Evolutionary conservation across 2,797 vertebrate genomes (phyloP), one percentile per base, ranked within the genome.

Genomic region (Jordanella pulchra): DNA sequence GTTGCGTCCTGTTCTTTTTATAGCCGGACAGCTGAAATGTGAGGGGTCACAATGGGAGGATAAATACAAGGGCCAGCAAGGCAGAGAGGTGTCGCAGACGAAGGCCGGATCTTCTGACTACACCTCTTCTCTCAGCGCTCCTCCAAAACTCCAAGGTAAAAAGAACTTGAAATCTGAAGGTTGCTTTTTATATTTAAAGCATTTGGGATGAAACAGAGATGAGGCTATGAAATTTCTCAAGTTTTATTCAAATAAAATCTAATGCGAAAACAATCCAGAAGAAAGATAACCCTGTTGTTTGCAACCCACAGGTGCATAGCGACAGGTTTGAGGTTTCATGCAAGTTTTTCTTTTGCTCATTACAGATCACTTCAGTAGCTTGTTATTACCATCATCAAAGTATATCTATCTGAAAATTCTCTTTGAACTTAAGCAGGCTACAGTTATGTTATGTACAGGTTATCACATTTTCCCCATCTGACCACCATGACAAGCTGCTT

Each of bases 31-130:
- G 87, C 92, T 92, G 90, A 95, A 95, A 95, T 95, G 94, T 94
- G 92, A 95, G 91, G 93, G 94, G 94, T 95, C 94, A 95, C 80
- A 91, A 92, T 90, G 87, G 86, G 80, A 85, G 90, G 91, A 94
- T 95, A 94, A 94, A 94, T 93, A 93, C 89, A 89, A 89, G 89
- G 67, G 78, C 74, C 80, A 61, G 79, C 42, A 1, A 67, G 53
- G 76, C 44, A 35, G 54, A 71, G 18, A 67, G 84, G 35, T 79
- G 90, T 93, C 87, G 78, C 90, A 83, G 93, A 92, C 90, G 84
- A 89, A 92, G 68, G 74, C 88, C 72, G 65, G 89, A 89, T 86
- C 89, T 89, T 89, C 88, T 89, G 78, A 81, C 56, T 75, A 70
- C 84, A 71, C 86, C 83, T 85, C 82, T 87, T 90, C 88, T 87